Evolutionary conservation across 2,888 invertebrate genomes (phyloP).

Genomic region (Exephanes ischioxanthus): DNA sequence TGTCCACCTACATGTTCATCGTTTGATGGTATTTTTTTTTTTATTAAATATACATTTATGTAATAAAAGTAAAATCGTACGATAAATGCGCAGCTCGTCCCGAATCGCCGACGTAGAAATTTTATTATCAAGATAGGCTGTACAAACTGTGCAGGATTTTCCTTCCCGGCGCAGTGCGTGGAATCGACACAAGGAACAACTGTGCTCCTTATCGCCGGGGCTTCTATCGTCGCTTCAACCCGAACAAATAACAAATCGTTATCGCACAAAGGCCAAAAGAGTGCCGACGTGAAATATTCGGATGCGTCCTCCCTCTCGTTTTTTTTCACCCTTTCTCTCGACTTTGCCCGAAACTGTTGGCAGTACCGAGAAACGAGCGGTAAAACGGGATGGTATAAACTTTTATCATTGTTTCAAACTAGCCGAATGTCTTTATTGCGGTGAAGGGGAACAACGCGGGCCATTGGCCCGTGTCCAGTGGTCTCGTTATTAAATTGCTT

Average conservation of each 20-base stretch:
- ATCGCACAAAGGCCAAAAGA: slow-evolving; percentile 58
- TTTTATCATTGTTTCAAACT: slow-evolving; percentile 22
- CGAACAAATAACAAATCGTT: slow-evolving; percentile 58
- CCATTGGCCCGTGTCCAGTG: background rate
- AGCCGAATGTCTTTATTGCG: background rate
- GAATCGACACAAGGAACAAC: slow-evolving; percentile 56
- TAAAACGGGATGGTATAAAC: slow-evolving; percentile 19
- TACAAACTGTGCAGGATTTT: slow-evolving; percentile 13
- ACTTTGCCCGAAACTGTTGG: background rate
- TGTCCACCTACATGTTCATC: background rate
- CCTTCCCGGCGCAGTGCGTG: background rate
- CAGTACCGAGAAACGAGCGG: slow-evolving; percentile 32
- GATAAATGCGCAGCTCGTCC: background rate
- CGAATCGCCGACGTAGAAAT: background rate
- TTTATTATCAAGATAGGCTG: slow-evolving; percentile 28
- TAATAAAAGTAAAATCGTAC: background rate
- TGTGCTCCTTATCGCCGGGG: slow-evolving; percentile 36
- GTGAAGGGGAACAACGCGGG: background rate
- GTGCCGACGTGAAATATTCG: slow-evolving; percentile 32
- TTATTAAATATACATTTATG: background rate
- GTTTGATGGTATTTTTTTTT: background rate
- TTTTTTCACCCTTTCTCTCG: slow-evolving; percentile 3
- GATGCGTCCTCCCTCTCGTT: background rate
- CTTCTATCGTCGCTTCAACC: slow-evolving; percentile 43
- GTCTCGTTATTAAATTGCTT: background rate